These are phyloP conservation scores for Hybognathus amarus DNA, from an alignment of 2,797 vertebrate genomes.

Conservation along the genomic window DNA sequence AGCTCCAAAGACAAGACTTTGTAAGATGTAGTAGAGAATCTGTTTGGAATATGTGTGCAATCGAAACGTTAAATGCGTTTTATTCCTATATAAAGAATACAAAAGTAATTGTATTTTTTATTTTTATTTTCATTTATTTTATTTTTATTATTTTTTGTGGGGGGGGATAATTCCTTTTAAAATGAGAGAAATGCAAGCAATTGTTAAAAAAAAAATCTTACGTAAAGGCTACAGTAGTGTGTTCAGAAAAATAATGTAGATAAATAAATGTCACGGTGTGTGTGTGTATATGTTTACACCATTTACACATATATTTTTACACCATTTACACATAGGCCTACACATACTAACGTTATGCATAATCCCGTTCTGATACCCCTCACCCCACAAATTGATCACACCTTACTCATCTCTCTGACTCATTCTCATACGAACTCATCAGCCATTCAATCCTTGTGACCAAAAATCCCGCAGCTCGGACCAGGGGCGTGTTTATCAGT, in stretches of 20 bases:
- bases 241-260: not conserved
- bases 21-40: not conserved
- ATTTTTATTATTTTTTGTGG: too few relatives aligned
- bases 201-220: too few relatives aligned
- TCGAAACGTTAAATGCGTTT: not conserved
- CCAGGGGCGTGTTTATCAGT: constrained; percentile 33
- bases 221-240: too few relatives aligned
- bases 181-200: not conserved
- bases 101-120: not conserved
- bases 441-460: constrained; percentile 47
- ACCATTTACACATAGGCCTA: not conserved
- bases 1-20: not conserved
- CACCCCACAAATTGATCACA: not conserved
- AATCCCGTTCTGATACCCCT: too few relatives aligned
- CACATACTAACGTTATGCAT: not conserved
- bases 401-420: constrained; percentile 18
- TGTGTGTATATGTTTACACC: too few relatives aligned
- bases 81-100: not conserved
- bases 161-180: not conserved
- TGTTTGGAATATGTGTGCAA: not conserved
- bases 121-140: too few relatives aligned
- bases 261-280: not conserved
- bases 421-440: constrained; percentile 34
- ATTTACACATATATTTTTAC: not conserved
- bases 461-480: constrained; percentile 48